Evolutionary conservation across 1,140 invertebrate species (phyloP).

Genomic region (Plectus sambesii): DNA sequence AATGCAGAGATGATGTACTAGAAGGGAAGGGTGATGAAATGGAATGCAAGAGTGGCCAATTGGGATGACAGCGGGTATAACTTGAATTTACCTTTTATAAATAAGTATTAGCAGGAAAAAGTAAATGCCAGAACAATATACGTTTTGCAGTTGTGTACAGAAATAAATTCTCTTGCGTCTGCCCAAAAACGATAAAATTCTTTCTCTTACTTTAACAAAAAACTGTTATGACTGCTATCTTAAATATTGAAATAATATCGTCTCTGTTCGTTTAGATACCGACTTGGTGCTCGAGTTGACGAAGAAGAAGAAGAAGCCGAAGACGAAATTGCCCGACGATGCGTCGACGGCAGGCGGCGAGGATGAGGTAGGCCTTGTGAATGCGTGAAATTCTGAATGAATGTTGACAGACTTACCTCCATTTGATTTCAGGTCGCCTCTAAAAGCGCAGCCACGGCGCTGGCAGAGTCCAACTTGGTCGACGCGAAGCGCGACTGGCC

Average conservation of each 20-base stretch:
- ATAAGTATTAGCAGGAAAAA: too few relatives aligned
- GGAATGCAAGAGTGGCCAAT: too few relatives aligned
- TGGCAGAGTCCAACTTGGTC: constrained; percentile 37
- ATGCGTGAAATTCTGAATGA: neutral
- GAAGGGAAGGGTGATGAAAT: too few relatives aligned
- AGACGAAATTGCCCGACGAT: constrained; percentile 8
- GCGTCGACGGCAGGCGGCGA: neutral
- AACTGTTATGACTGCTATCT: too few relatives aligned
- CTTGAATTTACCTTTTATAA: too few relatives aligned
- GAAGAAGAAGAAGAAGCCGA: constrained; percentile 16
- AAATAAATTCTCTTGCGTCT: too few relatives aligned
- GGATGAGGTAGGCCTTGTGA: neutral
- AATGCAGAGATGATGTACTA: too few relatives aligned
- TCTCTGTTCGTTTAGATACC: too few relatives aligned
- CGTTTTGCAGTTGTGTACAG: neutral
- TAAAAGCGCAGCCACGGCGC: constrained; percentile 21
- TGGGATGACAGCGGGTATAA: too few relatives aligned
- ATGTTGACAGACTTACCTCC: neutral
- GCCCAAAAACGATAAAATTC: too few relatives aligned
- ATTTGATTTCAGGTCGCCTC: neutral
- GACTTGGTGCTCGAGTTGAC: constrained; percentile 9
- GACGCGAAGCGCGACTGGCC: constrained; percentile 39
- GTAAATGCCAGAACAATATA: constrained; percentile 23
- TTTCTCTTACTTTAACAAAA: too few relatives aligned
- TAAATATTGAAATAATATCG: too few relatives aligned